phyloP scores from a whole-genome alignment of 1,140 invertebrate genomes.

The Probaryconus sp. region DNA sequence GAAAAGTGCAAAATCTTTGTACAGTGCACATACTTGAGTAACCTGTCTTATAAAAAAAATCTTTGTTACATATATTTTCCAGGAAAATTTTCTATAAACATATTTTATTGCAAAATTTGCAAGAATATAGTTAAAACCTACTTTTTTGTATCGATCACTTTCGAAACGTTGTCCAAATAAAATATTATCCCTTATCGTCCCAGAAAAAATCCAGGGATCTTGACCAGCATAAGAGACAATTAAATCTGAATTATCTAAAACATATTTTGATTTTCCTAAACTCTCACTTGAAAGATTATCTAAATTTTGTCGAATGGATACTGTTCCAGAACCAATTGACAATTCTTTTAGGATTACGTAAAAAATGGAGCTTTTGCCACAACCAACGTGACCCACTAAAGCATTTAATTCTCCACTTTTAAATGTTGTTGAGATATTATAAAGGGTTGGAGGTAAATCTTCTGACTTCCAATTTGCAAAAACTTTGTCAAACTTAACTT shows the following conservation, averaged over 20 bases:
- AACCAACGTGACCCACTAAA: constrained; percentile 87
- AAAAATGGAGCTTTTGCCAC: constrained; percentile 87
- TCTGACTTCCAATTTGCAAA: constrained; percentile 73
- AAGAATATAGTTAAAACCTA: constrained; percentile 58
- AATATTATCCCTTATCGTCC: constrained; percentile 86
- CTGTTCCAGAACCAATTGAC: constrained; percentile 80
- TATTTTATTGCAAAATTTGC: too few relatives aligned
- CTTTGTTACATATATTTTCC: too few relatives aligned
- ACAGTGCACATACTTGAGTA: constrained; percentile 82
- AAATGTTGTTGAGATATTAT: constrained; percentile 81
- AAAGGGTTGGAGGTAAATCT: constrained; percentile 76
- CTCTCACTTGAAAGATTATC: constrained; percentile 66
- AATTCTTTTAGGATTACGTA: constrained; percentile 86
- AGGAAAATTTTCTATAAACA: too few relatives aligned
- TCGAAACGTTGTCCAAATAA: constrained; percentile 86
- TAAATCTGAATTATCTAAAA: constrained; percentile 74
- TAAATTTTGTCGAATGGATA: constrained; percentile 77
- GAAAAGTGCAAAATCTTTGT: constrained; percentile 88
- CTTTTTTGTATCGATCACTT: constrained; percentile 82
- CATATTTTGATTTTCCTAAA: constrained; percentile 22
- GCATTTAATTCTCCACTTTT: constrained; percentile 74
- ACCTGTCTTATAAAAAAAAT: constrained; percentile 73
- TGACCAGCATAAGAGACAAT: constrained; percentile 85
- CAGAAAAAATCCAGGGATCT: constrained; percentile 87
- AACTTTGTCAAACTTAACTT: constrained; percentile 49